These are phyloP conservation scores for Cremastinae sp. DNA, from an alignment of 2,888 invertebrate species.

Conservation along the genomic window DNA sequence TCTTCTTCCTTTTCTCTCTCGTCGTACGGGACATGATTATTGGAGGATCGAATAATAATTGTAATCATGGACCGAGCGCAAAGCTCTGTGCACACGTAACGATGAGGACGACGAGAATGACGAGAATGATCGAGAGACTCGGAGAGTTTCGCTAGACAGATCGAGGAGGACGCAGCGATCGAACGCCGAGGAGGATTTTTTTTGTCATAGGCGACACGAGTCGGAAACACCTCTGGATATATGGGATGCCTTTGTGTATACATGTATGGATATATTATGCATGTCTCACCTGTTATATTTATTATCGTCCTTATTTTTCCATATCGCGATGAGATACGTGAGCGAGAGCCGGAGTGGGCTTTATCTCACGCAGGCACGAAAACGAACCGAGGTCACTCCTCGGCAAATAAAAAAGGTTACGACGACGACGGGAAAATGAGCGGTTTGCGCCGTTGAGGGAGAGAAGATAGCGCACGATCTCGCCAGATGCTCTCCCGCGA, in stretches of 20 bases:
- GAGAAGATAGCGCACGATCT: conserved; percentile 22
- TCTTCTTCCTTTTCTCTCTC: conserved; percentile 38
- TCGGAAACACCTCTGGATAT: no score
- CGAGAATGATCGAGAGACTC: conserved; percentile 1
- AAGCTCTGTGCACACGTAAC: conserved; percentile 66
- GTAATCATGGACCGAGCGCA: conserved; percentile 69
- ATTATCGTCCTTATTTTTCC: conserved; percentile 24
- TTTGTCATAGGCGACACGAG: no score
- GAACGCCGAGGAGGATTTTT: no score
- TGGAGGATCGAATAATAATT: conserved; percentile 76
- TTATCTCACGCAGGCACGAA: conserved; percentile 28
- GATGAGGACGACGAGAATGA: conserved; percentile 60
- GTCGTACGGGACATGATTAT: conserved; percentile 76
- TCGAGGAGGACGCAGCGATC: neutral
- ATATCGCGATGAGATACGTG: conserved; percentile 28
- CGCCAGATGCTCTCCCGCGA: neutral
- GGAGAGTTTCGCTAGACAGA: neutral
- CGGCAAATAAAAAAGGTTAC: neutral
- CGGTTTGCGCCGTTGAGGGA: conserved; percentile 40
- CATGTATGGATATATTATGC: no score
- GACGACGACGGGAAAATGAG: conserved; percentile 56
- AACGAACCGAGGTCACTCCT: conserved; percentile 27
- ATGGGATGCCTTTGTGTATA: no score
- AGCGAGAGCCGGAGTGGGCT: conserved; percentile 14
- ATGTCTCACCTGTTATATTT: no score